phyloP scores from a whole-genome alignment of 2,888 invertebrate species.

The Drosophila fungiperda region DNA sequence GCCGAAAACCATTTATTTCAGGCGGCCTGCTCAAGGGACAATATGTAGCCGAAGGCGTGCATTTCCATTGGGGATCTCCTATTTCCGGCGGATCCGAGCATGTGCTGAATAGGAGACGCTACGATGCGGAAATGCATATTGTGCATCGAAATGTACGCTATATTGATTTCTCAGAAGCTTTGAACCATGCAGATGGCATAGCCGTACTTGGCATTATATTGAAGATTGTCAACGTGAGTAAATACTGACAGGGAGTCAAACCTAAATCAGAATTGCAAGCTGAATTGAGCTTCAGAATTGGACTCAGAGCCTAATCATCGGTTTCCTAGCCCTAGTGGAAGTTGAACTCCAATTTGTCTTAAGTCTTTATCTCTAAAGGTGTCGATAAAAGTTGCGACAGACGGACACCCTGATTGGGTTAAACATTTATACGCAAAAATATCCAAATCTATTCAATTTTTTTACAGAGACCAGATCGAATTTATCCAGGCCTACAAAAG shows the following conservation, averaged over 20 bases:
- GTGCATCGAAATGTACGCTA: conserved; percentile 88
- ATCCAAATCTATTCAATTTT: neutral
- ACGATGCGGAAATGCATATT: conserved; percentile 88
- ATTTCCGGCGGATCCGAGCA: conserved; percentile 88
- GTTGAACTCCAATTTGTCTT: too few species aligned
- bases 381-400: neutral
- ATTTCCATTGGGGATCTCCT: conserved; percentile 90
- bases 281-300: too few species aligned
- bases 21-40: conserved; percentile 62
- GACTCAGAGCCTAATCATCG: too few species aligned
- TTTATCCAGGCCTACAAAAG: conserved; percentile 69
- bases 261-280: neutral
- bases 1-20: conserved; percentile 63
- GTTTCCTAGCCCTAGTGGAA: too few species aligned
- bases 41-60: conserved; percentile 72
- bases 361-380: neutral
- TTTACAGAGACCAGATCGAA: conserved; percentile 53
- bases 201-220: conserved; percentile 88
- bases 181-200: conserved; percentile 86
- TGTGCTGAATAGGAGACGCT: conserved; percentile 83
- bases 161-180: conserved; percentile 86
- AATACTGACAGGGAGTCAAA: neutral
- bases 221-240: conserved; percentile 49
- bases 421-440: neutral
- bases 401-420: neutral